Evolutionary conservation across 2,113 vertebrate genomes (phyloP).

Genomic region (Eira barbara): DNA sequence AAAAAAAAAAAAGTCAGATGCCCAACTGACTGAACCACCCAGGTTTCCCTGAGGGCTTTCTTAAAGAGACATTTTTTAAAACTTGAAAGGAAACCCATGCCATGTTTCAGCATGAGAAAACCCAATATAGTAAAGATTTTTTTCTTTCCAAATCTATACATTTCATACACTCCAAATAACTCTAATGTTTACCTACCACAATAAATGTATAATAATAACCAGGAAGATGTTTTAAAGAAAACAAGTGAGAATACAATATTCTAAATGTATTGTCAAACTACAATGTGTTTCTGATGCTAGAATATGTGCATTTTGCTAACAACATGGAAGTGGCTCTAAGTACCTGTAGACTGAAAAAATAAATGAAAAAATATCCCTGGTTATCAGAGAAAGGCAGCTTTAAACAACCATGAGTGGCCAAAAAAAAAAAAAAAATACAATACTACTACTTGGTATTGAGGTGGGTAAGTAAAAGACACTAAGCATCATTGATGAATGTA

Average conservation of each 20-base stretch:
- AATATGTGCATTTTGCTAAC: background rate
- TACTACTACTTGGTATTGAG: background rate
- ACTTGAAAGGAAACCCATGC: background rate
- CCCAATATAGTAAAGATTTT: background rate
- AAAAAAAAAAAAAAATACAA: background rate
- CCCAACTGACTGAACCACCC: background rate
- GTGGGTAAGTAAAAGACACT: background rate
- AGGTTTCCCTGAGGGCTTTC: background rate
- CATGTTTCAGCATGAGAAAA: background rate
- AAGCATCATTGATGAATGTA: background rate
- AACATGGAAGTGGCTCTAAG: background rate
- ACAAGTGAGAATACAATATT: background rate
- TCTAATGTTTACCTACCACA: background rate
- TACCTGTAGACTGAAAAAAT: background rate
- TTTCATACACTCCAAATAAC: background rate
- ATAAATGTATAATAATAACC: background rate
- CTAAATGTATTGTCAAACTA: background rate
- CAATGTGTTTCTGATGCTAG: background rate
- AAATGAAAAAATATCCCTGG: background rate
- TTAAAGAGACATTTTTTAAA: background rate
- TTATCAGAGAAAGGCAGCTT: background rate
- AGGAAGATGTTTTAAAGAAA: background rate
- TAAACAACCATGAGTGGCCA: background rate
- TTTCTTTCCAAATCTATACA: slow-evolving; percentile 2
- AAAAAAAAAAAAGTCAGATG: background rate